Evolutionary conservation across 2,113 vertebrate species (phyloP).

Genomic region (Recurvirostra avosetta): DNA sequence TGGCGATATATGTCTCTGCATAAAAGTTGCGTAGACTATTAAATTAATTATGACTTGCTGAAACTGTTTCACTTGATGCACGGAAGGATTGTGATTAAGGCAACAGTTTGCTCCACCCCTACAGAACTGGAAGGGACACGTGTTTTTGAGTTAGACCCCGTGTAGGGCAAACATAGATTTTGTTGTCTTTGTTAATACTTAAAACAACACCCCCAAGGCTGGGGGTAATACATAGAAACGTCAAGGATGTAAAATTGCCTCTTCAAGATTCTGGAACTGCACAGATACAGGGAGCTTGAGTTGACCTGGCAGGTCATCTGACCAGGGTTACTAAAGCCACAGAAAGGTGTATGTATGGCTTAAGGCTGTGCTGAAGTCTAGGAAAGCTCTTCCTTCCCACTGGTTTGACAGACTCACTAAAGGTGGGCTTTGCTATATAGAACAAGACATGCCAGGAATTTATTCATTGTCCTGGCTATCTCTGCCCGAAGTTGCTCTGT

Average conservation of each 20-base stretch:
- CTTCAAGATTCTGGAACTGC: neutral
- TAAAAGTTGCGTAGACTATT: neutral
- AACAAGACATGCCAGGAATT: neutral
- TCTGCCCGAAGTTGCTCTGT: neutral
- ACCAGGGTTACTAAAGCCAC: neutral
- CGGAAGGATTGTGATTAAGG: neutral
- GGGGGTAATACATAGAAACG: neutral
- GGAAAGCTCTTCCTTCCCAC: neutral
- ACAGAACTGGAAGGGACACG: neutral
- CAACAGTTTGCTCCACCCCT: neutral
- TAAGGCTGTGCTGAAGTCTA: neutral
- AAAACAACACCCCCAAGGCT: neutral
- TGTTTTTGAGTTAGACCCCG: neutral
- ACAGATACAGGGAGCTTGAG: neutral
- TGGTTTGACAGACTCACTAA: neutral
- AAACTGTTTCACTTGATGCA: neutral
- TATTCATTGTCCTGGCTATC: neutral
- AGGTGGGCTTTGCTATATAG: fast-evolving
- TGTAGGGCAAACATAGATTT: neutral
- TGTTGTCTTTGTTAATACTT: neutral
- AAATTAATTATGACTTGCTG: neutral
- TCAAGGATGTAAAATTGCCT: neutral
- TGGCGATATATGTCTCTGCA: neutral
- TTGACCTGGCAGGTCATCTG: neutral
- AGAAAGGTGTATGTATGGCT: neutral